A percentile compares a stretch with the other conserved stretches of the same genome.
These are phyloP conservation scores for Cantharis flavilabris DNA, from an alignment of 2,888 invertebrate species.

Conservation along the genomic window DNA sequence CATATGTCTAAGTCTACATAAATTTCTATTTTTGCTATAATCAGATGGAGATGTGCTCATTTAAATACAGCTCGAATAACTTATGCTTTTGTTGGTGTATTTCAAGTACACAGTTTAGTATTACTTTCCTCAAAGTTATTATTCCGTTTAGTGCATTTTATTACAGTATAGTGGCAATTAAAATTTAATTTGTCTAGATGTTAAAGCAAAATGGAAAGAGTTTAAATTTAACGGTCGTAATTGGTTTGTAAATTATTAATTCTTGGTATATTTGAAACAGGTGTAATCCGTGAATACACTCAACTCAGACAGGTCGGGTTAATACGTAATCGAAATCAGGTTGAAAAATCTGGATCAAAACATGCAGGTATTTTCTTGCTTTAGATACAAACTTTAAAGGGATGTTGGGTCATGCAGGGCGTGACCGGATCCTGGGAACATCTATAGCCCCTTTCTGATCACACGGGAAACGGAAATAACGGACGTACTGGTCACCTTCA, in stretches of 20 bases:
- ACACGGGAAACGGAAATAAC: slow-evolving; percentile 40
- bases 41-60: slow-evolving; percentile 24
- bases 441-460: slow-evolving; percentile 34
- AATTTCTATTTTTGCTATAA: slow-evolving; percentile 22
- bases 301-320: slow-evolving; percentile 17
- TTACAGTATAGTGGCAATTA: background rate
- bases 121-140: background rate
- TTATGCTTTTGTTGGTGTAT: slow-evolving; percentile 4
- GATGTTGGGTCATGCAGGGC: slow-evolving; percentile 37
- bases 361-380: slow-evolving; percentile 18
- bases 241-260: background rate
- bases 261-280: slow-evolving; percentile 6
- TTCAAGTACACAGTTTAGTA: background rate
- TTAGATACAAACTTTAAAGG: slow-evolving; percentile 27
- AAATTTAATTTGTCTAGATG: background rate
- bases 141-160: background rate
- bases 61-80: slow-evolving; percentile 15
- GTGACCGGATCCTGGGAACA: slow-evolving; percentile 43
- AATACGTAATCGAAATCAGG: slow-evolving; percentile 16
- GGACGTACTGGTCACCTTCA: slow-evolving; percentile 38
- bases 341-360: slow-evolving; percentile 14
- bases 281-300: background rate
- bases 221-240: background rate
- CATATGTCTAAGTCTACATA: slow-evolving; percentile 11
- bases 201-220: background rate